Base-by-base conservation (phyloP, 2,113 vertebrate genomes). In the Protomyctophum bolini region DNA sequence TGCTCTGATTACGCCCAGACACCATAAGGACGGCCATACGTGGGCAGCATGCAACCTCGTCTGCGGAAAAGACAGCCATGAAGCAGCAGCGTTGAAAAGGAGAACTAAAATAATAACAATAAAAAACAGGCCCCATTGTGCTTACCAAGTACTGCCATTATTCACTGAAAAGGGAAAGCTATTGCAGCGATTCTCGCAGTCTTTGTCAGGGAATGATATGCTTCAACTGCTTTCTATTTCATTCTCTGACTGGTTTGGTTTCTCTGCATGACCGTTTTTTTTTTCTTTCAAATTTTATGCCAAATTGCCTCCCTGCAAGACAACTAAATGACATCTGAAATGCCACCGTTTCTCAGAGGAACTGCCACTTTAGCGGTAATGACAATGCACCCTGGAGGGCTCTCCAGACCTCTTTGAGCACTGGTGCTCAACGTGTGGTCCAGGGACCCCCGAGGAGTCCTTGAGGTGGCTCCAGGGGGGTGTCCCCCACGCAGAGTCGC, bases 11-110 rank as follows among this genome's bases (percentile, higher is more conserved):
- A 75, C 68, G 70, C 76, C 81, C 72, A 78, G 73, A 72, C 80
- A 73, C 81, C 85, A 89, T 82, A 85, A 74, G 81, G 82, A 58
- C 8, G 47, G 66, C 71, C 75, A 81, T 81, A 80, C 68, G 48
- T 75, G 62, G 59, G 58, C 63, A 62, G 21, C 73, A 70, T 58
- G 50, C 67, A 41, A 41, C 33, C 33, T 41, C 33, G 33, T 41
- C 33, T 3, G 33, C 5, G 58, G 11, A 8, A 62, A 2, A 73
- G 45, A 58, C 69, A 68, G 65, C 58, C 10, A 21, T 21, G 21
- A 21, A 21, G 21, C 21, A 21, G 21, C 21, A 21, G 21, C 21
- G 21, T 21, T 64, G 68, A 63, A 41, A 1, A 58, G 33, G 33
- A 41, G 33, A 41, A 41, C 21, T 21, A 21, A 21, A 21, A 21